phyloP scores from a whole-genome alignment of 37 sponge, comb jelly and placozoan genomes.

The Aphrocallistes beatrix region DNA sequence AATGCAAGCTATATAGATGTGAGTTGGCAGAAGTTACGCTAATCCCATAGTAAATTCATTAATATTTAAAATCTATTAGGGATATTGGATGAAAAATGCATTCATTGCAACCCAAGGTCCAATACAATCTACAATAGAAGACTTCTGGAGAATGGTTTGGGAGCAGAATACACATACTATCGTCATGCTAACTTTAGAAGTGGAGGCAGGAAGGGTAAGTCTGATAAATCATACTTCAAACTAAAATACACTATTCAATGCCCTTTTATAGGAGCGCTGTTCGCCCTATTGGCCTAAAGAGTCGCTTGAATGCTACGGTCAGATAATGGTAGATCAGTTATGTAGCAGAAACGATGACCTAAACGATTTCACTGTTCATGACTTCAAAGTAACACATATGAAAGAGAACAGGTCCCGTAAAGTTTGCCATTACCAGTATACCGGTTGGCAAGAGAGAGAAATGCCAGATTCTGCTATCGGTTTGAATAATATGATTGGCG shows the following conservation, averaged over 20 bases:
- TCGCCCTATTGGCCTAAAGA: neutral
- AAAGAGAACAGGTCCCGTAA: constrained; percentile 43
- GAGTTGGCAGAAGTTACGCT: too few species aligned
- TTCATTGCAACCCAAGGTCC: constrained; percentile 89
- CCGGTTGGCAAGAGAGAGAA: constrained; percentile 69
- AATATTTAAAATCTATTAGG: too few species aligned
- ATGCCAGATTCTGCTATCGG: constrained; percentile 43
- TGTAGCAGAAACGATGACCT: neutral
- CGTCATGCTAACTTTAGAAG: constrained; percentile 71
- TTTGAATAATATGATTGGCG: constrained; percentile 67
- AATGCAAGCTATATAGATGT: constrained; percentile 91
- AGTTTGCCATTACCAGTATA: constrained; percentile 79
- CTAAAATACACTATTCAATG: too few species aligned
- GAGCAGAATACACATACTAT: constrained; percentile 68
- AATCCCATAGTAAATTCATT: too few species aligned
- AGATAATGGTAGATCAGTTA: neutral
- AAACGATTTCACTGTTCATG: neutral
- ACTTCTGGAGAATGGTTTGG: constrained; percentile 92
- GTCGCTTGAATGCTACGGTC: neutral
- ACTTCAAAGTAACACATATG: neutral
- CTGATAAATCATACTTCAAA: neutral
- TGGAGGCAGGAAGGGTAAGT: constrained; percentile 43
- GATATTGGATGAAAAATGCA: constrained; percentile 54
- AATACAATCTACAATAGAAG: constrained; percentile 62
- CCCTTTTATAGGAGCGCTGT: neutral